Conservation (phyloP, 2,797 vertebrate species). For the Dendrocincla fuliginosa region DNA sequence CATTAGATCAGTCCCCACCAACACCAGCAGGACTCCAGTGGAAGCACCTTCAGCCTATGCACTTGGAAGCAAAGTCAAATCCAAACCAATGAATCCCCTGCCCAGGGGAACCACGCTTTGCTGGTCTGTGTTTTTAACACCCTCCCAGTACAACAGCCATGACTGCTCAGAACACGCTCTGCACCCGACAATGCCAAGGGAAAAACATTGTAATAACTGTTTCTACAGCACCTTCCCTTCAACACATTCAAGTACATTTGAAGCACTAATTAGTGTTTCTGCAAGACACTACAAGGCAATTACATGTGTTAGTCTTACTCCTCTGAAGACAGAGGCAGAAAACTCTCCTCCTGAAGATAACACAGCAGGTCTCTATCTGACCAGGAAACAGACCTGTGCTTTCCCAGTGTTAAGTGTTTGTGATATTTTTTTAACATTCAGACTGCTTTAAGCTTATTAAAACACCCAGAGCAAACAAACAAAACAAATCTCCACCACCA, state of each 20-base stretch:
- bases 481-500: neutral
- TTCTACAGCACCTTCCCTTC: neutral
- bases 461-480: neutral
- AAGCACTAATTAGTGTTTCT: neutral
- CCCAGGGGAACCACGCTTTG: rapidly evolving
- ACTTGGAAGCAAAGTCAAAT: neutral
- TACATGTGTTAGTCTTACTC: rapidly evolving
- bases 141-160: neutral
- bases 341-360: neutral
- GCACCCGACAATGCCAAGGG: neutral
- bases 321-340: neutral
- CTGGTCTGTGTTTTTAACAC: neutral
- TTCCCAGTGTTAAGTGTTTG: neutral
- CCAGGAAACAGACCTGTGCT: neutral
- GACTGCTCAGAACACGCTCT: neutral
- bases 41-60: neutral
- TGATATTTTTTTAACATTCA: neutral
- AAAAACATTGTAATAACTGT: rapidly evolving
- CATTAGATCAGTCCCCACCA: neutral
- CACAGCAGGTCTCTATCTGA: neutral
- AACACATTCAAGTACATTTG: rapidly evolving
- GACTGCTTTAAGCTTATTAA: neutral
- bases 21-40: rapidly evolving
- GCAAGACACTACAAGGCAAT: neutral
- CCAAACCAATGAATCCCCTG: rapidly evolving